Conservation (phyloP, 2,797 vertebrate species). For the Corythornis leucogaster region DNA sequence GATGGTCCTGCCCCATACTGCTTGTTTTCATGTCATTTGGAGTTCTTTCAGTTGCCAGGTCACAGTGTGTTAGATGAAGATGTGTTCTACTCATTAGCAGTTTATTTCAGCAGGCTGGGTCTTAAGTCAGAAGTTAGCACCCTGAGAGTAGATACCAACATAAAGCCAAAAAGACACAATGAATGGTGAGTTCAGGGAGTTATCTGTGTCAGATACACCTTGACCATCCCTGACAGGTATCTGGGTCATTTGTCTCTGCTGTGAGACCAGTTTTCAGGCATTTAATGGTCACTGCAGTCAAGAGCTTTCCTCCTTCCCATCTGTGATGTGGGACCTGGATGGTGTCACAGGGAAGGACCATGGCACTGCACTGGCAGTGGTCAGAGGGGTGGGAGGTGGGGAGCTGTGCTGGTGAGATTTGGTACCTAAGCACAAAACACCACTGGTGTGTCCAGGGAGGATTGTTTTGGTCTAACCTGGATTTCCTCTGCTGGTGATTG, state of each 20-base stretch:
- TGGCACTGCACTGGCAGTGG: accelerated
- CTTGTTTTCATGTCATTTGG: neutral
- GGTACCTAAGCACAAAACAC: neutral
- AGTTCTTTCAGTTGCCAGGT: neutral
- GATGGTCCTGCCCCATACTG: neutral
- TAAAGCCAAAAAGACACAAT: neutral
- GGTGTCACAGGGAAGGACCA: neutral
- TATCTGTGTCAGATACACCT: neutral
- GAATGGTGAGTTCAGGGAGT: neutral
- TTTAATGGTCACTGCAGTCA: neutral
- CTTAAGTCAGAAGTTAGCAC: neutral
- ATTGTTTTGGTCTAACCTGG: neutral
- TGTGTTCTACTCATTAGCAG: neutral
- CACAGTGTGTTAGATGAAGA: neutral
- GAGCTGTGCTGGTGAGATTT: accelerated
- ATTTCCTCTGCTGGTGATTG: neutral
- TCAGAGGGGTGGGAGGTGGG: neutral
- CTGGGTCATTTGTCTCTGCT: neutral
- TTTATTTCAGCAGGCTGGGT: neutral
- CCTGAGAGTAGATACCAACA: neutral
- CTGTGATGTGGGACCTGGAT: neutral
- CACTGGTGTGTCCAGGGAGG: accelerated
- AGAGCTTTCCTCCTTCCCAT: neutral
- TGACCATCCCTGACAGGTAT: neutral
- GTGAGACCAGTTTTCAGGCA: neutral